Conservation (phyloP, 2,797 vertebrate genomes). For the Phalanger gymnotis region DNA sequence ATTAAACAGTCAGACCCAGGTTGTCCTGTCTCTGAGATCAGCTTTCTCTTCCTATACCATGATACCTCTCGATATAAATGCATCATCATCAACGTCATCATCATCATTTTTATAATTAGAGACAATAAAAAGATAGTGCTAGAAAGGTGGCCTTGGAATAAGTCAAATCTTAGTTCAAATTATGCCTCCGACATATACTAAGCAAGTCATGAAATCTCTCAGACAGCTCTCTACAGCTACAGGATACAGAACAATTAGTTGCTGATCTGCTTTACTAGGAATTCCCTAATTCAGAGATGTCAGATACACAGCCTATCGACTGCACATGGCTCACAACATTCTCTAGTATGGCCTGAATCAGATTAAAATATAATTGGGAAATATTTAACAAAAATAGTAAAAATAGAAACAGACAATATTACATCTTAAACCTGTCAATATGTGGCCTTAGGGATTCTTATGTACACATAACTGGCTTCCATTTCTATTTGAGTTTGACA, state of each 20-base stretch:
- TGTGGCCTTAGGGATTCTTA: background rate
- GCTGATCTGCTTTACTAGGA: background rate
- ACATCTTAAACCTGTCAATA: background rate
- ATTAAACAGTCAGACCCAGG: background rate
- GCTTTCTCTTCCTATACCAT: background rate
- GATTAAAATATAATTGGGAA: background rate
- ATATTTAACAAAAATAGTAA: background rate
- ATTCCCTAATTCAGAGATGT: background rate
- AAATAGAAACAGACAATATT: background rate
- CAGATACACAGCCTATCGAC: background rate
- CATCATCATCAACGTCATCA: background rate
- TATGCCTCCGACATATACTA: background rate
- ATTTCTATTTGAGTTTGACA: background rate
- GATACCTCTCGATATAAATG: background rate
- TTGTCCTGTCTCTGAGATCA: background rate
- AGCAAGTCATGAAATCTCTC: background rate
- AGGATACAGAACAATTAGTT: background rate
- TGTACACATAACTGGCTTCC: background rate
- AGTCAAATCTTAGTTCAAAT: background rate
- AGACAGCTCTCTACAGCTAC: background rate
- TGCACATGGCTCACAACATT: background rate
- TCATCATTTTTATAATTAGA: too few relatives aligned
- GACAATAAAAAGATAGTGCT: too few relatives aligned
- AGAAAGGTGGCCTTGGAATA: background rate
- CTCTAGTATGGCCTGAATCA: background rate